A percentile compares a stretch with the other conserved stretches of the same genome.
Conservation (phyloP, 2,113 vertebrate species). For the Muscicapa adusta region DNA sequence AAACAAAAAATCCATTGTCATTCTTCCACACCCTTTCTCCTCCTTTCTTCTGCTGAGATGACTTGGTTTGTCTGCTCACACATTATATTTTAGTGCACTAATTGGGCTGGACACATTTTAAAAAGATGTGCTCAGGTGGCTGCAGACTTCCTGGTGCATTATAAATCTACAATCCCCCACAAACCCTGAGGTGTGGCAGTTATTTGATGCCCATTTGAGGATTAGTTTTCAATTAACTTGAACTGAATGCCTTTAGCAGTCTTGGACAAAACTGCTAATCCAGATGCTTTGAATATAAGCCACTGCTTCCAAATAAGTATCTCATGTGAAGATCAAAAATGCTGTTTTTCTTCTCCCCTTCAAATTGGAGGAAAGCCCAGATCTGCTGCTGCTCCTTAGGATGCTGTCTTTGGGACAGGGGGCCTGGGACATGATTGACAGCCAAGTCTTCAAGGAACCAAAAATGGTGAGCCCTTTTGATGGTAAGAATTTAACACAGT, state of each 20-base stretch:
- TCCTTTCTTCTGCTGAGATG: neutral
- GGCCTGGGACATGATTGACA: conserved; percentile 99
- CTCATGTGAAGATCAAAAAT: neutral
- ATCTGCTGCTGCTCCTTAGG: conserved; percentile 89
- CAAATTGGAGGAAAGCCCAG: conserved; percentile 85
- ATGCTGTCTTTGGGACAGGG: conserved; percentile 94
- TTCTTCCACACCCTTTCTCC: neutral
- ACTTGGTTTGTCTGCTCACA: neutral
- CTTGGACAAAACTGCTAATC: neutral
- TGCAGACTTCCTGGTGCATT: neutral
- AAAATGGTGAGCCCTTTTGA: conserved; percentile 79
- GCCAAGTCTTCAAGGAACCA: conserved; percentile 97
- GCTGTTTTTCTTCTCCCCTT: conserved; percentile 10
- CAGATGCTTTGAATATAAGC: neutral
- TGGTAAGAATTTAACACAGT: neutral
- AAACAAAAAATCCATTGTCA: neutral
- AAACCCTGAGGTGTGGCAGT: neutral
- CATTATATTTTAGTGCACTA: neutral
- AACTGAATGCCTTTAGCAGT: neutral
- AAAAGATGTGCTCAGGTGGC: neutral
- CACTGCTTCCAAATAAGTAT: neutral
- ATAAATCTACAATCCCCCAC: neutral
- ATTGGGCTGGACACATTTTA: neutral
- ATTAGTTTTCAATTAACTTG: neutral
- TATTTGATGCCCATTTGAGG: neutral